Percentiles rank a stretch among this genome's conserved stretches.
Evolutionary conservation across 1,140 invertebrate genomes (phyloP).

Genomic region (Adelges cooleyi): DNA sequence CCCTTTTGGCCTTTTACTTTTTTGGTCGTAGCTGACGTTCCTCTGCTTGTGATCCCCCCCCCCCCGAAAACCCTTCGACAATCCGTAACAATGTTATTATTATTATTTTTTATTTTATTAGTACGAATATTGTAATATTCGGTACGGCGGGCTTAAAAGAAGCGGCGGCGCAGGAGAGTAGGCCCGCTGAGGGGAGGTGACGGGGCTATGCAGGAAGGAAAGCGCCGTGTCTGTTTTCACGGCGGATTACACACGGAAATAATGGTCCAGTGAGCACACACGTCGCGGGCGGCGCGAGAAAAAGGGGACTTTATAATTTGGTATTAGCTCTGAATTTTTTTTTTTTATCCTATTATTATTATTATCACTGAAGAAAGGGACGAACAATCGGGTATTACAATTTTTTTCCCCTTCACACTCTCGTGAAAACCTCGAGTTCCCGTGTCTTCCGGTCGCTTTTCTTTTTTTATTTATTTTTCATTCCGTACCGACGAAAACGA

Average conservation of each 20-base stretch:
- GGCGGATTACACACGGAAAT: conserved; percentile 29
- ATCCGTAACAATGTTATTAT: too few species aligned
- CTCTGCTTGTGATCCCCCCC: too few species aligned
- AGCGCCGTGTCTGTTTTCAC: conserved; percentile 28
- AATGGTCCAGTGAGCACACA: conserved; percentile 28
- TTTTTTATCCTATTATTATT: conserved; percentile 11
- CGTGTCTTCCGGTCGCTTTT: neutral
- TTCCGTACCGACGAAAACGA: neutral
- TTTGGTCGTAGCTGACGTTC: too few species aligned
- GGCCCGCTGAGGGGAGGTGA: neutral
- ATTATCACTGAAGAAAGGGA: conserved; percentile 9
- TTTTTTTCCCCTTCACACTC: neutral
- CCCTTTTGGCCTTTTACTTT: neutral
- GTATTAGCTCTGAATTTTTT: conserved; percentile 27
- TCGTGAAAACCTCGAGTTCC: neutral
- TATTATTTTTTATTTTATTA: too few species aligned
- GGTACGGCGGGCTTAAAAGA: neutral
- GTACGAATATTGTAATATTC: conserved; percentile 21
- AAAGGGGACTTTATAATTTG: conserved; percentile 27
- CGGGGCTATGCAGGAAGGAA: conserved; percentile 17
- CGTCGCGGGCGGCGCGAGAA: conserved; percentile 9
- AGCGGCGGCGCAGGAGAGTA: neutral
- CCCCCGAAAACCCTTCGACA: too few species aligned
- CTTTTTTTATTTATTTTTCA: neutral
- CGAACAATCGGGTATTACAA: conserved; percentile 14